Evolutionary conservation across 2,797 vertebrate species (phyloP).

Genomic region (Ptychobarbus kaznakovi): DNA sequence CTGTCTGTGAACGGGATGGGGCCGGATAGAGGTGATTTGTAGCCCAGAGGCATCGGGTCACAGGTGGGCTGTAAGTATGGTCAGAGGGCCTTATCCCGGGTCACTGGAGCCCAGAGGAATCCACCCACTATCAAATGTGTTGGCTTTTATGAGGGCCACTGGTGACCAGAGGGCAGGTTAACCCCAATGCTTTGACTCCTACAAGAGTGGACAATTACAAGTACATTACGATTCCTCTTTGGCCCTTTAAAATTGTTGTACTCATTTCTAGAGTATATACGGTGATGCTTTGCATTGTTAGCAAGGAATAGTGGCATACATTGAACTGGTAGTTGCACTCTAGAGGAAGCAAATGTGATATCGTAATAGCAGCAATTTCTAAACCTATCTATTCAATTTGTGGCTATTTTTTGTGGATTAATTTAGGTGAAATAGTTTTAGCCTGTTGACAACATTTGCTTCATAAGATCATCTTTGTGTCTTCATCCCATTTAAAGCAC

Average conservation of each 20-base stretch:
- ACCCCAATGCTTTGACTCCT: constrained; percentile 29
- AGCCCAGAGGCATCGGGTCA: constrained; percentile 65
- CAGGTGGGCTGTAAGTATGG: constrained; percentile 66
- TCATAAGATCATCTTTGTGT: neutral
- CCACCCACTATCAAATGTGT: constrained; percentile 60
- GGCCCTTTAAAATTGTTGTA: constrained; percentile 6
- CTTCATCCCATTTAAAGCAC: neutral
- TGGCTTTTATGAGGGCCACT: constrained; percentile 41
- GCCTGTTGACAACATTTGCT: neutral
- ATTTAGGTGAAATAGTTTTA: neutral
- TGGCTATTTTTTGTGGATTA: neutral
- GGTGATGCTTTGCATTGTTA: neutral
- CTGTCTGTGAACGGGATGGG: constrained; percentile 68
- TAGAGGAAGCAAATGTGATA: neutral
- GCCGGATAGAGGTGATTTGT: constrained; percentile 56
- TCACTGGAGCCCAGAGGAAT: constrained; percentile 67
- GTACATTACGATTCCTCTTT: constrained; percentile 17
- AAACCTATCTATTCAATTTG: neutral
- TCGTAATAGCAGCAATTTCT: neutral
- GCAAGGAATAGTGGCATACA: neutral
- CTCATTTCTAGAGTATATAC: neutral
- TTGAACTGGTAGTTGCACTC: neutral
- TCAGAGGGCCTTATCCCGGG: constrained; percentile 53
- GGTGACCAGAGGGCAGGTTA: constrained; percentile 46
- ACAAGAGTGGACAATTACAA: constrained; percentile 24